Base-by-base conservation (phyloP, 2,888 invertebrate genomes). In the Drosophila sordidula region DNA sequence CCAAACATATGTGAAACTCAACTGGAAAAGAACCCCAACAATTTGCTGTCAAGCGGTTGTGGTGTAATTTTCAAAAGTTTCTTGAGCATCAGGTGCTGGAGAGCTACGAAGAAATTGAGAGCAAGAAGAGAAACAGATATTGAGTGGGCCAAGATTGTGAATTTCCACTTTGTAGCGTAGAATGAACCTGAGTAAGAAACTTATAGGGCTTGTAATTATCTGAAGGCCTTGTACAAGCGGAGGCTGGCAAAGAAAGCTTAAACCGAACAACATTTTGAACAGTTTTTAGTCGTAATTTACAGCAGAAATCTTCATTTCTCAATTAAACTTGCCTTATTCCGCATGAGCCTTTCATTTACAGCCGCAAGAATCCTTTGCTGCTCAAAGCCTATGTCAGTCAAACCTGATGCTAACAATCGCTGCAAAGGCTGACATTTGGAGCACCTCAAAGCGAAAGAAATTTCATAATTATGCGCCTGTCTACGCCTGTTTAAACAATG, bases 381-480 rank as follows among this genome's bases (percentile, higher is more conserved):
- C 18, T n/a, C 12, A 38, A 25, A 9, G 39, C 29, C 16, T 16
- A 36, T 25, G 34, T 6, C 9, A 18, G 11, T 29, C 51, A 6
- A 12, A 36, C 47, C 51, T 26, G 41, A 26, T 49, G 29, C 55
- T 29, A 52, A 6, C n/a, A 55, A 51, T 49, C n/a, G 38, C 6
- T n/a, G 42, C 39, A 39, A 29, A 44, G 49, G 11, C 80, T 41
- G 58, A 62, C 49, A 57, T 52, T 49, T 66, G 61, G 36, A 44
- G 14, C 8, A 61, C 39, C 62, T 49, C 69, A 63, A 72, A 72
- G 75, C 54, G 41, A 18, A 47, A 29, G 36, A 22, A 59, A 70
- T 69, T 74, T 75, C 74, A 78, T 87, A 87, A 87, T 81, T 79
- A 85, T 82, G 58, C 64, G 62, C 52, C 55, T 68, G 73, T 79